Evolutionary conservation across 2,888 invertebrate genomes (phyloP).

Genomic region (Phorcus lineatus): DNA sequence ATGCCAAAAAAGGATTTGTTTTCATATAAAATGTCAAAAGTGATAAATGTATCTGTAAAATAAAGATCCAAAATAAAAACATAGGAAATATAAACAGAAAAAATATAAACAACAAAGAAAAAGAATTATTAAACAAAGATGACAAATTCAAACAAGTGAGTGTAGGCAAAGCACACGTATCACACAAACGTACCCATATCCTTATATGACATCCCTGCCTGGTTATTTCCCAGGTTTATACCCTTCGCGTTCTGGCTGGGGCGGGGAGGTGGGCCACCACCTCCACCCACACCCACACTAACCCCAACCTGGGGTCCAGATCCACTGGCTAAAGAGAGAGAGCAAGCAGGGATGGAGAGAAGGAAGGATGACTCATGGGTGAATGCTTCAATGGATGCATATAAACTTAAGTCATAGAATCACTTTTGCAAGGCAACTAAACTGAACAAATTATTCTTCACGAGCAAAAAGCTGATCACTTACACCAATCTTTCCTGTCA

Average conservation of each 20-base stretch:
- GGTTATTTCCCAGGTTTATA: background rate
- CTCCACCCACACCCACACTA: conserved; percentile 39
- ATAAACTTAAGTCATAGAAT: too few relatives aligned
- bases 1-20: too few relatives aligned
- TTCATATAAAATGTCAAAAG: too few relatives aligned
- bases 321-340: conserved; percentile 31
- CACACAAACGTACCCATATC: background rate
- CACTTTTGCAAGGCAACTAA: too few relatives aligned
- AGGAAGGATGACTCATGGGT: background rate
- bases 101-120: background rate
- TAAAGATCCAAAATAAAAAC: too few relatives aligned
- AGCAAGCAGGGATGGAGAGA: conserved; percentile 32
- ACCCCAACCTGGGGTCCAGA: conserved; percentile 36
- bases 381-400: background rate
- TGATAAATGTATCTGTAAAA: too few relatives aligned
- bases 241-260: background rate
- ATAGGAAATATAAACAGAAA: too few relatives aligned
- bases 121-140: background rate
- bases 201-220: background rate
- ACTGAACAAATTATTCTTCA: too few relatives aligned
- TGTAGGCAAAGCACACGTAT: background rate
- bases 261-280: conserved; percentile 33
- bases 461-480: too few relatives aligned
- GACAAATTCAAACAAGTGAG: background rate
- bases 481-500: too few relatives aligned